Evolutionary conservation across 2,113 vertebrate genomes (phyloP), one percentile per base, ranked within the genome.

Genomic region (Edolisoma coerulescens): DNA sequence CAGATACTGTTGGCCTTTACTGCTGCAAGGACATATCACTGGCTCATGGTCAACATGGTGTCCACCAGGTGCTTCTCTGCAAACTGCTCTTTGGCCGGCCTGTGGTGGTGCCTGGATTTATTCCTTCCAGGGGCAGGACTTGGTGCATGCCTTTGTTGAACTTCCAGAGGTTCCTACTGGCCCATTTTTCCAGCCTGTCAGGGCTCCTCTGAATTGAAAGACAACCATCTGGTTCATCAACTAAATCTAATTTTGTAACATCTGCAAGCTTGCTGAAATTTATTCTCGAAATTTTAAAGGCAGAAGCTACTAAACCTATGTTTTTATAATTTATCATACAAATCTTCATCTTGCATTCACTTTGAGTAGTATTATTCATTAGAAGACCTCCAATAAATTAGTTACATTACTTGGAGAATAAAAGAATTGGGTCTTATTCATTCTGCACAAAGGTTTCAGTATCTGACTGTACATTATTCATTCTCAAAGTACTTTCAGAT

Each of bases 1-100:
- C 39, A 6, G 19, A 17, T 33, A 0, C 22, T 60, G 22, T 30
- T 10, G 6, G 33, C 44, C 18, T 54, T 71, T 0, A 0, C 18
- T 89, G 52, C 32, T 68, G 35, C 15, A 84, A 54, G 32, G 16
- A 20, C 22, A 32, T 6, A 4, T 6, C 30, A 2, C 37, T 45
- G 32, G 10, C 16, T 59, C 22, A 11, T n/a, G 28, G 16, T 44
- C 27, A 42, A 2, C n/a, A 2, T 7, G 16, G 16, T 32, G 32
- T 19, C 17, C 23, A 35, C 16, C 42, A 70, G 9, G 13, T 16
- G 16, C 32, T 88, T 54, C 23, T 49, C 33, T 50, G 28, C 32
- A 88, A 65, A 79, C 39, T 57, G 11, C 17, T 67, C 19, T 23
- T 42, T n/a, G 67, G 18, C 11, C 0, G 1, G 5, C 4, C 1